Evolutionary conservation across 1,140 invertebrate species (phyloP).

Genomic region (Gonioctena quinquepunctata): DNA sequence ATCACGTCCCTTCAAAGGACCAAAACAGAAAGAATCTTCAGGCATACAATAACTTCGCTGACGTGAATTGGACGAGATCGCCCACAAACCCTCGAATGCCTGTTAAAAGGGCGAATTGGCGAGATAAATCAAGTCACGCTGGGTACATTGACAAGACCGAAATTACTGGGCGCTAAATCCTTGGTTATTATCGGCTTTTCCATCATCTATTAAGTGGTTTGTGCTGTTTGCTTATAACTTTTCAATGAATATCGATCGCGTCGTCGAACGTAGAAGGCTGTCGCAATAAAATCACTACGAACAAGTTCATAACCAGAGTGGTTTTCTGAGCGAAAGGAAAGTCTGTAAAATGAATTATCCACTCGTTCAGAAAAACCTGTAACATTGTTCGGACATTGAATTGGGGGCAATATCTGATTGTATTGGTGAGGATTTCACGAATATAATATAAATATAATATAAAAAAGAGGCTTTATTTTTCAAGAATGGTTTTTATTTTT

Average conservation of each 20-base stretch:
- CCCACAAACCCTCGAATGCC: not conserved
- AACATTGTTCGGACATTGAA: no score
- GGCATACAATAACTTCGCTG: not conserved
- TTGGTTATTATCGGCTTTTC: slow-evolving; percentile 11
- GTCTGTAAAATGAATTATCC: no score
- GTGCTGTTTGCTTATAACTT: slow-evolving; percentile 14
- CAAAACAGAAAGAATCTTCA: no score
- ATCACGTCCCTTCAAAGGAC: no score
- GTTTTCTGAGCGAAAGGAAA: no score
- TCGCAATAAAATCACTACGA: not conserved
- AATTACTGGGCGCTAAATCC: slow-evolving; percentile 10
- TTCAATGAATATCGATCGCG: slow-evolving; percentile 12
- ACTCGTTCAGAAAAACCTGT: no score
- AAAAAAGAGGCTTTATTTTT: no score
- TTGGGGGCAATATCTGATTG: no score
- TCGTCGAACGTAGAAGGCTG: not conserved
- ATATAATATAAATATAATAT: no score
- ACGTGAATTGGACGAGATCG: not conserved
- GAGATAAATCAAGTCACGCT: not conserved
- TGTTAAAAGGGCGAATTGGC: not conserved
- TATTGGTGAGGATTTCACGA: no score
- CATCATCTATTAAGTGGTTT: slow-evolving; percentile 8
- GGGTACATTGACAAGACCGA: slow-evolving; percentile 2
- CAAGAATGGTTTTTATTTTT: no score
- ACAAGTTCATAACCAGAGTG: no score